A percentile compares a stretch with the other conserved stretches of the same genome.
Conservation (phyloP, 2,888 invertebrate species). For the Eupithecia tripunctaria region DNA sequence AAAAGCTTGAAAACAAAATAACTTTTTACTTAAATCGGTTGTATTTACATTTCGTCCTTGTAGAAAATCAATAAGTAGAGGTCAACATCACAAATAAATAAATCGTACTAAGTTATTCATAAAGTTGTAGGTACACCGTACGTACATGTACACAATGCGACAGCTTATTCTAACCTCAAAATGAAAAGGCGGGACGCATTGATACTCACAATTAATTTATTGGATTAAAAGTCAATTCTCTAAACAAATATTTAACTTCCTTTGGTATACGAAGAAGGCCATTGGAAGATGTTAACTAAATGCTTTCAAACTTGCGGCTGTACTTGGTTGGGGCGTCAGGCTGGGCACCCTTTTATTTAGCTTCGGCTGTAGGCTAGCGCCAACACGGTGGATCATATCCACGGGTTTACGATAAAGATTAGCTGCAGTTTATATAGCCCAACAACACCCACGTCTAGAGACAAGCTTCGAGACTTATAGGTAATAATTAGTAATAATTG, state of each 20-base stretch:
- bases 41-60: constrained; percentile 85
- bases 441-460: constrained; percentile 3
- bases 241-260: constrained; percentile 57
- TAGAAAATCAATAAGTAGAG: constrained; percentile 81
- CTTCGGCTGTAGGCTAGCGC: constrained; percentile 23
- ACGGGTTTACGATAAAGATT: constrained; percentile 6
- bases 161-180: constrained; percentile 78
- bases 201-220: constrained; percentile 74
- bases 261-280: constrained; percentile 70
- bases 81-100: constrained; percentile 85
- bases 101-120: constrained; percentile 83
- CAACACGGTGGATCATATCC: constrained; percentile 3
- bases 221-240: constrained; percentile 70
- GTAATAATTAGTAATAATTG: constrained; percentile 15
- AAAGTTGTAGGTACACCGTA: constrained; percentile 74
- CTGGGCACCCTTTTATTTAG: neutral
- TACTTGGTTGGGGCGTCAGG: constrained; percentile 44
- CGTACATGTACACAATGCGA: constrained; percentile 69
- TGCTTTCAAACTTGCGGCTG: constrained; percentile 60
- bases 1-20: constrained; percentile 83
- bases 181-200: constrained; percentile 78
- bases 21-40: constrained; percentile 84
- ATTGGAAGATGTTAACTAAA: constrained; percentile 70
- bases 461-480: constrained; percentile 11
- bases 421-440: constrained; percentile 28